Conservation (phyloP, 2,888 invertebrate genomes). For the Azorinus chamasolen region DNA sequence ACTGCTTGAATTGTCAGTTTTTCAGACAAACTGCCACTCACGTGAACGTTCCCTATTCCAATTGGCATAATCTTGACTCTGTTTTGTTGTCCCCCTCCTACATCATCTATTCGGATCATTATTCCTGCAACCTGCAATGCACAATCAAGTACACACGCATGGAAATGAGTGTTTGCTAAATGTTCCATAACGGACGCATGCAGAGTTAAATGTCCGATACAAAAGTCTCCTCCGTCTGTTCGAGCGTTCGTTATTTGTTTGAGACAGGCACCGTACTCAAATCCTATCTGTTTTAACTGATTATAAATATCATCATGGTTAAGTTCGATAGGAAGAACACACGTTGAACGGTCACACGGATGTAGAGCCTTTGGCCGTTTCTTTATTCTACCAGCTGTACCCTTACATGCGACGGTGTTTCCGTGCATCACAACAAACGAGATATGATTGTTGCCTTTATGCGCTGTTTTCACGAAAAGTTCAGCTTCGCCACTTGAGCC, state of each 20-base stretch:
- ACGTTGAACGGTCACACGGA: too few species aligned
- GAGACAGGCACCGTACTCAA: conserved; percentile 2
- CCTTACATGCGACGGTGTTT: not conserved
- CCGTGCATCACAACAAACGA: not conserved
- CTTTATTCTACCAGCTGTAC: not conserved
- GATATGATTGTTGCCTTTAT: not conserved
- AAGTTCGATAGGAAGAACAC: too few species aligned
- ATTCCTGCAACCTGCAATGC: conserved; percentile 12
- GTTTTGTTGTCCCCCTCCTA: not conserved
- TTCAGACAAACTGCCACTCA: too few species aligned
- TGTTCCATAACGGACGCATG: not conserved
- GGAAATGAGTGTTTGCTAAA: not conserved
- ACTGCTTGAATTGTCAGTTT: not conserved
- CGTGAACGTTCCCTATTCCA: too few species aligned
- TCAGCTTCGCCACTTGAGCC: not conserved
- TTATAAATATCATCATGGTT: not conserved
- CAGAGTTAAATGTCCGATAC: not conserved
- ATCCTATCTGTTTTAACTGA: not conserved
- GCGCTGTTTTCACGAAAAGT: conserved; percentile 1
- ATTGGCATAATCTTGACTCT: not conserved
- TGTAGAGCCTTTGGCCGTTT: not conserved
- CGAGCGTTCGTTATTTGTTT: not conserved
- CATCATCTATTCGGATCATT: not conserved
- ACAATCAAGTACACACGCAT: conserved; percentile 25
- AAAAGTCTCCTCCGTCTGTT: not conserved